phyloP scores from a whole-genome alignment of 1,140 invertebrate species.

The Drosophila insularis region DNA sequence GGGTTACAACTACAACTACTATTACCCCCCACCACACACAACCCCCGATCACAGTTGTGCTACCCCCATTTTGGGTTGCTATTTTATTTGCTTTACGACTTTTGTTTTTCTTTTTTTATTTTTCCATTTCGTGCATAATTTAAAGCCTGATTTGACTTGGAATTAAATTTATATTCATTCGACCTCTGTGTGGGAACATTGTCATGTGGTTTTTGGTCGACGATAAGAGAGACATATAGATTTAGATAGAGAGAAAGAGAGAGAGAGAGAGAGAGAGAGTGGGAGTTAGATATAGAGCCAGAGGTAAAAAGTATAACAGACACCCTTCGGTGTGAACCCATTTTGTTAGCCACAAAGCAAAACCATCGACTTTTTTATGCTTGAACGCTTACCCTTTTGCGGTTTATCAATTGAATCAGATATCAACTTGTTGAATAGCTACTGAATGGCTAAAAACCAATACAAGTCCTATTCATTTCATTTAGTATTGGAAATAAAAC shows the following conservation, averaged over 20 bases:
- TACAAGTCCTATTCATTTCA: background rate
- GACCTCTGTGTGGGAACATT: conserved; percentile 53
- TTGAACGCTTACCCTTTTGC: conserved; percentile 7
- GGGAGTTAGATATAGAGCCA: background rate
- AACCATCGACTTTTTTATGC: conserved; percentile 18
- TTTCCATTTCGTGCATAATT: conserved; percentile 48
- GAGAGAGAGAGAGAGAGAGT: background rate
- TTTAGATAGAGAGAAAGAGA: background rate
- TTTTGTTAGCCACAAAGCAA: conserved; percentile 16
- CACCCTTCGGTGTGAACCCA: background rate
- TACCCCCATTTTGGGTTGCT: conserved; percentile 36
- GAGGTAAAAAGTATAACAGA: background rate
- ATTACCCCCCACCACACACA: background rate
- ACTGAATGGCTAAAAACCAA: background rate
- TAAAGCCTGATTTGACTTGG: conserved; percentile 53
- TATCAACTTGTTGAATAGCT: conserved; percentile 4
- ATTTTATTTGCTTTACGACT: conserved; percentile 65
- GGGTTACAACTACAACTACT: conserved; percentile 6
- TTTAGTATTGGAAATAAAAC: background rate
- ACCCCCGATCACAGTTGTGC: background rate
- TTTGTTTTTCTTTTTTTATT: conserved; percentile 26
- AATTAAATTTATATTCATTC: conserved; percentile 66
- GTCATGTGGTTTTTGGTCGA: conserved; percentile 42
- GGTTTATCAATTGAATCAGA: conserved; percentile 12
- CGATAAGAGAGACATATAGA: background rate